Percentiles rank a stretch among this genome's conserved stretches.
phyloP scores from a whole-genome alignment of 2,888 invertebrate species.

The Agonum fuliginosum region DNA sequence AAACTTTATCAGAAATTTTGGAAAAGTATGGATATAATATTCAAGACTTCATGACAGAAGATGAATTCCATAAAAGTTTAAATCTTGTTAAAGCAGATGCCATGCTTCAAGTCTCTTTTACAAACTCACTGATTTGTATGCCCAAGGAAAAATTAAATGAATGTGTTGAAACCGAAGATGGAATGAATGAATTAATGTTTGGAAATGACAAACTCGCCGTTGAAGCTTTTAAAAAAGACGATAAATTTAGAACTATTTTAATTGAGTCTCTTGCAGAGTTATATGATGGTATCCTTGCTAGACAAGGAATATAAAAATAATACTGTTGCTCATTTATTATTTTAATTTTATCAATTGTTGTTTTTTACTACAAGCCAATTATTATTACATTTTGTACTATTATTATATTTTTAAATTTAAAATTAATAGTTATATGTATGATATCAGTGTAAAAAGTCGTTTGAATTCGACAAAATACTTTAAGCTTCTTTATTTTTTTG shows the following conservation, averaged over 20 bases:
- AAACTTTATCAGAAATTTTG: slow-evolving; percentile 62
- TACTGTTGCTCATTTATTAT: too few species aligned
- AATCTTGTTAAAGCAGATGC: slow-evolving; percentile 13
- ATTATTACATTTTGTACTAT: too few species aligned
- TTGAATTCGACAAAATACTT: too few species aligned
- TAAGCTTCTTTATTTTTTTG: too few species aligned
- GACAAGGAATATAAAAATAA: not conserved
- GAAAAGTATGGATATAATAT: slow-evolving; percentile 58
- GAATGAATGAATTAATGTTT: slow-evolving; percentile 5
- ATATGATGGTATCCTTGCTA: slow-evolving; percentile 10
- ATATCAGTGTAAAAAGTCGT: too few species aligned
- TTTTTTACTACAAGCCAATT: too few species aligned
- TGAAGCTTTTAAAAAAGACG: slow-evolving; percentile 12
- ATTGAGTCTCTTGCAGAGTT: slow-evolving; percentile 5
- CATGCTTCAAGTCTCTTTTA: not conserved
- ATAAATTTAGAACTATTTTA: not conserved
- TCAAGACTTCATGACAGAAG: slow-evolving; percentile 60
- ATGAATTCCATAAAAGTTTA: slow-evolving; percentile 18
- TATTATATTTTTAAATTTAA: too few species aligned
- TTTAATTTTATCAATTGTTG: too few species aligned
- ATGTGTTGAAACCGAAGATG: not conserved
- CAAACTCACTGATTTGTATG: not conserved
- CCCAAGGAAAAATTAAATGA: slow-evolving; percentile 33
- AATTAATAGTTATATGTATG: too few species aligned
- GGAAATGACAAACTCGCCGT: not conserved